A percentile compares a stretch with the other conserved stretches of the same genome.
Conservation (phyloP, 2,888 invertebrate species). For the Zygogramma bicolorata region DNA sequence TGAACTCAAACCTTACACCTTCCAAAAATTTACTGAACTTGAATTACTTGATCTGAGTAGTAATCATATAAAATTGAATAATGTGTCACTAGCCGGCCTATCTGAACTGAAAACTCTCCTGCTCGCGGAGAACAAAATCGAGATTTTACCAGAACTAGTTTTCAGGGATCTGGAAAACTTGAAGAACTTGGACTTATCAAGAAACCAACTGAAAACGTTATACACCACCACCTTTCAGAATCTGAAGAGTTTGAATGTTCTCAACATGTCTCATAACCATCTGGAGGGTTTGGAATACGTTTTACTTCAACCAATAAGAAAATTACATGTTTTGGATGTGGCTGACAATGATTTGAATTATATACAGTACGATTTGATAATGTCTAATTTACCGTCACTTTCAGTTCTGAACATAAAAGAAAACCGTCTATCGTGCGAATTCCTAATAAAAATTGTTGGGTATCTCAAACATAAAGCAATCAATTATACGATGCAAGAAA, state of each 20-base stretch:
- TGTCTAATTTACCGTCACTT: constrained; percentile 57
- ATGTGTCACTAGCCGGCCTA: constrained; percentile 48
- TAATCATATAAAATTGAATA: constrained; percentile 50
- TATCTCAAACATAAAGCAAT: constrained; percentile 57
- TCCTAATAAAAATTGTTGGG: constrained; percentile 57
- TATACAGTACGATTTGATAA: constrained; percentile 59
- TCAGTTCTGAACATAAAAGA: constrained; percentile 59
- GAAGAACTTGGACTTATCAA: constrained; percentile 56
- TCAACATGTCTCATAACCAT: constrained; percentile 60
- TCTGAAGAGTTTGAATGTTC: constrained; percentile 52
- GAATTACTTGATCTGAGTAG: constrained; percentile 49
- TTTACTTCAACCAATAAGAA: constrained; percentile 53
- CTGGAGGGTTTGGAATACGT: constrained; percentile 55
- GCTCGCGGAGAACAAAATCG: constrained; percentile 54
- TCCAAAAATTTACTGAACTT: constrained; percentile 43
- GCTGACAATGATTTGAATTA: constrained; percentile 57
- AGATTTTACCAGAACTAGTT: constrained; percentile 44
- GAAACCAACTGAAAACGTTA: constrained; percentile 49
- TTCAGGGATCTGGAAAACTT: constrained; percentile 54
- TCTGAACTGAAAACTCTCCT: constrained; percentile 46
- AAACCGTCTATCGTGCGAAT: constrained; percentile 60
- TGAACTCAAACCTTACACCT: constrained; percentile 32
- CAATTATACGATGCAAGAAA: constrained; percentile 57
- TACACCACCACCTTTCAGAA: constrained; percentile 49
- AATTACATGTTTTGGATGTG: constrained; percentile 58